Base-by-base conservation (phyloP, 2,113 vertebrate genomes). In the Gavia stellata region DNA sequence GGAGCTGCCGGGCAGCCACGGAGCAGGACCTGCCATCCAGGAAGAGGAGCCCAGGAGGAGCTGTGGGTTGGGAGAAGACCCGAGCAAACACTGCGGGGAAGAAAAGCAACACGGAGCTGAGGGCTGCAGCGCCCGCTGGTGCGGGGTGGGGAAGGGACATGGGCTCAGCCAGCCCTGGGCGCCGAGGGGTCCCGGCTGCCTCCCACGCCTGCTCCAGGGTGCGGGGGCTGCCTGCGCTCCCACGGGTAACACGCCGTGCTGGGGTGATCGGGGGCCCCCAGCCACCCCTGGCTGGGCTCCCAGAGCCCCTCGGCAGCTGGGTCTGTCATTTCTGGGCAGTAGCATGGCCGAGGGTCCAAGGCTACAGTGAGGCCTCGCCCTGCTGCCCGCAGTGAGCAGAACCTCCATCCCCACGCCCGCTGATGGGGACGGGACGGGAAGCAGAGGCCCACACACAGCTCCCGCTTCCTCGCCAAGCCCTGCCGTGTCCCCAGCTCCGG, bases 81-180 rank as follows among this genome's bases (percentile, higher is more conserved):
- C 0, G 14, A 89, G 83, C 44, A 42, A 83, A 94, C 66, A 31
- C 25, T 1, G 7, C 0, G 1, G 50, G 74, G 33, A 82, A 59
- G 31, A 89, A 94, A 94, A 81, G 77, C 55, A 28, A 6, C 44
- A 17, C 0, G 0, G 74, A 67, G 79, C 29, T 1, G 1, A 68
- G 71, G 61, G 66, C 79, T 33, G 29, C 5, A 23, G 70, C 19
- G 25, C n/a, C 33, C 4, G 3, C 23, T 3, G 2, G 29, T 0
- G 0, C 0, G 1, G 71, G 58, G 7, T 12, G 71, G 62, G 61
- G 49, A 72, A 25, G 15, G 75, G 42, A 59, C 3, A 0, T 1
- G 5, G 65, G 26, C 53, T 87, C n/a, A 66, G 65, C 24, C 53
- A 15, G 3, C 7, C 5, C 18, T 0, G 2, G 9, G 5, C 1